Evolutionary conservation across 2,888 invertebrate genomes (phyloP), one percentile per base, ranked within the genome.

Genomic region (Drosophila siamana): DNA sequence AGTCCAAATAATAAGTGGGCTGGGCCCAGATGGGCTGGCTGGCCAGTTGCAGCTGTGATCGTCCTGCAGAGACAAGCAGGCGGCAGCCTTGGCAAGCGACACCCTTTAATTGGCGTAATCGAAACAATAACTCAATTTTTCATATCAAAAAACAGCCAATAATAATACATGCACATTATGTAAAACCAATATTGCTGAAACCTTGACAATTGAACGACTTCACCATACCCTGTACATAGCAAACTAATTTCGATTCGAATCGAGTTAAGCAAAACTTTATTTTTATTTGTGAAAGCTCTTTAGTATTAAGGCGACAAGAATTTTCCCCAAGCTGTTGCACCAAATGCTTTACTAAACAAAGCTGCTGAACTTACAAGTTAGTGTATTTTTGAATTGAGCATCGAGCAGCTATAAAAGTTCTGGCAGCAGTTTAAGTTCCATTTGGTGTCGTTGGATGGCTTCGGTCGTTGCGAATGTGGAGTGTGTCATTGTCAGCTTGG

Each of bases 61-160:
- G 7, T 15, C 16, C 19, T 51, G 56, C 69, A 57, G 41, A 60
- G 51, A 68, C 68, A 51, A 44, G 41, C 36, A 57, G 60, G 60
- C 52, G 43, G 59, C 52, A 33, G 36, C 46, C 15, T 44, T 33
- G 15, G 36, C 51, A 24, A 16, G 62, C 73, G 64, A 80, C 71
- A 86, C 71, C 80, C 83, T 83, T 88, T 88, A 83, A 83, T 86
- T 86, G 86, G 64, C 72, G 69, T 77, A 83, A 83, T 86, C 77
- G 83, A 65, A 54, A 63, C 86, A 83, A 83, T 83, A 86, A 83
- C 88, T 83, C 88, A 88, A 83, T 86, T 87, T 6, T 26, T 26
- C 6, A 6, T 26, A 83, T 87, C 88, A 79, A 57, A 22, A 48
- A 56, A 59, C 54, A 56, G 46, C 26, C 71, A 66, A 67, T 77